phyloP scores from a whole-genome alignment of 2,113 vertebrate genomes.

The Callionymus lyra region DNA sequence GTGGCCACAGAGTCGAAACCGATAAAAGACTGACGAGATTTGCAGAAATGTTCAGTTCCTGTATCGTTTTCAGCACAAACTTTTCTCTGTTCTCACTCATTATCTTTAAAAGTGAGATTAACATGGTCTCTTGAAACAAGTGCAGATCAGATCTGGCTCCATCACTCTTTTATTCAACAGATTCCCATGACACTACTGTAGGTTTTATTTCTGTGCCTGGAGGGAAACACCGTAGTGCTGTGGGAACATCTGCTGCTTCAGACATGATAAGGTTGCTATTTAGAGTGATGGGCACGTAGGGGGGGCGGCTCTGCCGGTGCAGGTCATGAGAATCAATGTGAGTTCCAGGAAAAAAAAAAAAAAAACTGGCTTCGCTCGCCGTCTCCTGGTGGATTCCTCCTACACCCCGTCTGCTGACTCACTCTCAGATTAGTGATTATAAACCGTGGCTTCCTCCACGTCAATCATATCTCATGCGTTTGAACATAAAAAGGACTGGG shows the following conservation, averaged over 20 bases:
- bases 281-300: constrained; percentile 29
- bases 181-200: too few species aligned
- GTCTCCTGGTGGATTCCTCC: constrained; percentile 4
- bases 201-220: too few species aligned
- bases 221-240: constrained; percentile 15
- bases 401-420: constrained; percentile 20
- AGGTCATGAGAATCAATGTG: constrained; percentile 29
- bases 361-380: constrained; percentile 3
- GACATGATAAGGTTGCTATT: constrained; percentile 31
- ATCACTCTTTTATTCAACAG: too few species aligned
- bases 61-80: too few species aligned
- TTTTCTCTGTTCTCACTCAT: too few species aligned
- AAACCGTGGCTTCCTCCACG: constrained; percentile 4
- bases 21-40: too few species aligned
- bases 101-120: too few species aligned
- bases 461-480: neutral
- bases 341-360: constrained; percentile 1
- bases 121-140: too few species aligned
- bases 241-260: constrained; percentile 53
- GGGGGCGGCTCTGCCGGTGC: constrained; percentile 1
- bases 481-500: constrained; percentile 5
- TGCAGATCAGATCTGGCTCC: too few species aligned
- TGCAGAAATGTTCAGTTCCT: too few species aligned
- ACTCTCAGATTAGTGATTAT: constrained; percentile 6
- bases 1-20: too few species aligned